Percentiles rank a stretch among this genome's conserved stretches.
These are phyloP conservation scores for Atta texana DNA, from an alignment of 1,140 invertebrate species.

Conservation along the genomic window DNA sequence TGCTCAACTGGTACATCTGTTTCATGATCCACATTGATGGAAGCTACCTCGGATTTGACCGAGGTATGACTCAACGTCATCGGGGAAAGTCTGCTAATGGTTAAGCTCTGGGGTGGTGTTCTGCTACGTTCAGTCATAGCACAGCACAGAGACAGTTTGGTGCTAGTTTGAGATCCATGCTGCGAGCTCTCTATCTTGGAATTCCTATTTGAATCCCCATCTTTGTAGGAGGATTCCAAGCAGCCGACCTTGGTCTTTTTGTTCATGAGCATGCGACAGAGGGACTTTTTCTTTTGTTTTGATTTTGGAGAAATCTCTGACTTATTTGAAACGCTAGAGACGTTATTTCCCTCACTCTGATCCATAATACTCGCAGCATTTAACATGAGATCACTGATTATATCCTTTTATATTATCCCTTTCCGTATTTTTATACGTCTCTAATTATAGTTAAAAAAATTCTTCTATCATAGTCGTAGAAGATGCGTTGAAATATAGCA, in stretches of 20 bases:
- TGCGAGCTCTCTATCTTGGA: constrained; percentile 82
- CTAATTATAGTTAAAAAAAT: not conserved
- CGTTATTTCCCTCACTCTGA: constrained; percentile 72
- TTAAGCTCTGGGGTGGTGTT: constrained; percentile 83
- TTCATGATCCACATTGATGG: constrained; percentile 80
- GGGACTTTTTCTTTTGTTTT: constrained; percentile 84
- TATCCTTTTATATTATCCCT: not conserved
- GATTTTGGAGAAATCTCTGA: constrained; percentile 80
- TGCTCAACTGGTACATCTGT: constrained; percentile 76
- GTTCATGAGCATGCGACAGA: constrained; percentile 83
- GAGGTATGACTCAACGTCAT: constrained; percentile 80
- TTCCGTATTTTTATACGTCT: not conserved
- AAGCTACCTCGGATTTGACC: constrained; percentile 81
- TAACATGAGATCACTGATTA: not conserved
- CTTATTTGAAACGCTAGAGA: constrained; percentile 58
- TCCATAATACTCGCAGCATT: constrained; percentile 77
- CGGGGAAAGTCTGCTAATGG: constrained; percentile 80
- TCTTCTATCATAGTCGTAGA: not conserved
- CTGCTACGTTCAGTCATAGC: constrained; percentile 85
- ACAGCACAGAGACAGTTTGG: constrained; percentile 84
- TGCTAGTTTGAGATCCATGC: constrained; percentile 83
- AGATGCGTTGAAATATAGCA: not conserved
- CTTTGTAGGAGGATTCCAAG: constrained; percentile 79
- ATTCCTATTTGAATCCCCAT: constrained; percentile 78
- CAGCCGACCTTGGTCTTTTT: constrained; percentile 85